Evolutionary conservation across 2,888 invertebrate genomes (phyloP).

Genomic region (Caenorhabditis drosophilae): DNA sequence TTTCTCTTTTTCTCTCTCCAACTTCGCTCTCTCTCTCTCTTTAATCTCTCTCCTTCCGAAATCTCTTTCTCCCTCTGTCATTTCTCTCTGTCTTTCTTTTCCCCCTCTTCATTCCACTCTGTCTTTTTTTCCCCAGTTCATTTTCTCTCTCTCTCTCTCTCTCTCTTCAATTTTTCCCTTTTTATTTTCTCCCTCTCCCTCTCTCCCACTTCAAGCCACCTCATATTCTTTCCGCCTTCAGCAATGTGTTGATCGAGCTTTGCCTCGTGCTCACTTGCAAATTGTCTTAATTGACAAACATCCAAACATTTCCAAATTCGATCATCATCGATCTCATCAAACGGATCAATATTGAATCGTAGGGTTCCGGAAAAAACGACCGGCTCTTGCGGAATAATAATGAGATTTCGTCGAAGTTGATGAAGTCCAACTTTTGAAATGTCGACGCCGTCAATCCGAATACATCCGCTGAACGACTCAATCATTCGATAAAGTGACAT

Average conservation of each 20-base stretch:
- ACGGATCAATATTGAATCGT: conserved; percentile 90
- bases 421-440: conserved; percentile 83
- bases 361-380: conserved; percentile 77
- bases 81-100: too few species aligned
- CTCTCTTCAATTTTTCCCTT: too few species aligned
- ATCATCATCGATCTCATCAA: conserved; percentile 79
- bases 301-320: conserved; percentile 87
- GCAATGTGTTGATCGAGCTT: conserved; percentile 82
- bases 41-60: too few species aligned
- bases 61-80: too few species aligned
- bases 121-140: too few species aligned
- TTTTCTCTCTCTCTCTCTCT: too few species aligned
- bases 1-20: too few species aligned
- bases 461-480: conserved; percentile 52
- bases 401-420: conserved; percentile 81
- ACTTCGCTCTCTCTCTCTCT: too few species aligned
- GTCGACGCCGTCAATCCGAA: conserved; percentile 60
- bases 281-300: conserved; percentile 85
- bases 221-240: conserved; percentile 87
- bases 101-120: too few species aligned
- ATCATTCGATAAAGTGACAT: conserved; percentile 62
- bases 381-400: conserved; percentile 79
- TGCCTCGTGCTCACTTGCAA: conserved; percentile 78
- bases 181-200: too few species aligned
- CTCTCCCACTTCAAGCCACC: conserved; percentile 47